These are phyloP conservation scores for Podarcis cretensis DNA, from an alignment of 2,113 vertebrate genomes.

Conservation along the genomic window DNA sequence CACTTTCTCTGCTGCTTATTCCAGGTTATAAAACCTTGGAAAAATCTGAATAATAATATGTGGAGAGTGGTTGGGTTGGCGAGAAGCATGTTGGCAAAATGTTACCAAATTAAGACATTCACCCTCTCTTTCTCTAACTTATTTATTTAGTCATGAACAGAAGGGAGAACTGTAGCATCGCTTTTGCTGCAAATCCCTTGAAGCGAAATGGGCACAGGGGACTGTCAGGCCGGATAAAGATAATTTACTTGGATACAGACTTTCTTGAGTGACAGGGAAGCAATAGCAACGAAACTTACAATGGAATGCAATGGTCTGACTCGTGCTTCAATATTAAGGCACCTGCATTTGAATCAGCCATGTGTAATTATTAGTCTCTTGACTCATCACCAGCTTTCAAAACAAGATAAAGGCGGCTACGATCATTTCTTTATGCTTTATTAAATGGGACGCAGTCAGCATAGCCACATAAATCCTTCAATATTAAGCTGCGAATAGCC, in stretches of 20 bases:
- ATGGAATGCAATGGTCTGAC: not conserved
- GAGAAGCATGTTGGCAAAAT: no score
- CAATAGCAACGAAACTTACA: constrained; percentile 6
- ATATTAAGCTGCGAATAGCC: constrained; percentile 29
- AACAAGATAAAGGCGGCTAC: constrained; percentile 15
- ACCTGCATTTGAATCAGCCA: constrained; percentile 1
- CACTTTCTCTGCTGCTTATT: not conserved
- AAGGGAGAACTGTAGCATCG: not conserved
- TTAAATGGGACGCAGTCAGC: constrained; percentile 20
- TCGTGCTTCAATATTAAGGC: constrained; percentile 15
- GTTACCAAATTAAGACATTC: not conserved
- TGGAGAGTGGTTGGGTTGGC: not conserved
- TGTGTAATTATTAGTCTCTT: constrained; percentile 28
- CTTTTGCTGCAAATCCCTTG: constrained; percentile 3
- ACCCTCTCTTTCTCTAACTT: not conserved
- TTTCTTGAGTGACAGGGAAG: not conserved
- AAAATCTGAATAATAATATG: not conserved
- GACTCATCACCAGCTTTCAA: constrained; percentile 23
- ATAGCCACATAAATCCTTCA: constrained; percentile 44
- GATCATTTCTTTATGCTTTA: constrained; percentile 42
- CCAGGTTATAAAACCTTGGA: not conserved
- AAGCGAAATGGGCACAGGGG: not conserved
- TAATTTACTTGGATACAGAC: not conserved
- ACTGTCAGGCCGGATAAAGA: constrained; percentile 7
- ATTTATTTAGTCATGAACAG: not conserved